These are phyloP conservation scores for Heliconius hewitsoni DNA, from an alignment of 1,140 invertebrate species.

Conservation along the genomic window DNA sequence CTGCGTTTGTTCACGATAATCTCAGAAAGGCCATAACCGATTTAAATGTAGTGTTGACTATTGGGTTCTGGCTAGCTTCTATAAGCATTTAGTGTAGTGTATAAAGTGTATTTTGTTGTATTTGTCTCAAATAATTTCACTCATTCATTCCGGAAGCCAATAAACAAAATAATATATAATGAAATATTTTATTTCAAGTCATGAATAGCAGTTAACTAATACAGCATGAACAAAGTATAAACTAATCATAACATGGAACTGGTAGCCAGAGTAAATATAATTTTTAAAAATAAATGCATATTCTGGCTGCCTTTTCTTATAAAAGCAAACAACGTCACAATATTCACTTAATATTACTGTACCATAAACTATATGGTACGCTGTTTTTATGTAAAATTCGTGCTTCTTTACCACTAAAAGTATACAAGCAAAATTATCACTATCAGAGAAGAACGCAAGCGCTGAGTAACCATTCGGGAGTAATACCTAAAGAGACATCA, in stretches of 20 bases:
- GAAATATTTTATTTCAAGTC: conserved; percentile 24
- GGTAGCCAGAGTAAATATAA: conserved; percentile 12
- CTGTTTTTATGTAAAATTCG: conserved; percentile 19
- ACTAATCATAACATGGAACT: conserved; percentile 16
- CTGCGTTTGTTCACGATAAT: too few relatives aligned
- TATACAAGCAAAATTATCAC: conserved; percentile 18
- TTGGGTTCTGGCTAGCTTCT: too few relatives aligned
- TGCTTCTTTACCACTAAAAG: conserved; percentile 20
- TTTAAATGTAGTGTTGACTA: too few relatives aligned
- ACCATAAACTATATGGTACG: not conserved
- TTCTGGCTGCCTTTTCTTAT: conserved; percentile 17
- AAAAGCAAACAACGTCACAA: conserved; percentile 14
- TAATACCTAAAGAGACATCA: not conserved
- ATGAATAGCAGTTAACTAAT: conserved; percentile 18
- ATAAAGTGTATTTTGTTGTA: not conserved
- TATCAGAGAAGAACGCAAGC: conserved; percentile 14
- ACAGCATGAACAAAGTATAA: conserved; percentile 26
- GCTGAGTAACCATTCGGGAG: not conserved
- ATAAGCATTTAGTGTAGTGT: too few relatives aligned
- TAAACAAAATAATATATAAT: conserved; percentile 13
- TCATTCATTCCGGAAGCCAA: not conserved
- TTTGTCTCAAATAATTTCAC: not conserved
- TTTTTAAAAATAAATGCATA: conserved; percentile 21
- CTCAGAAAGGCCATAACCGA: too few relatives aligned
- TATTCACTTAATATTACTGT: not conserved